Base-by-base conservation (phyloP, 2,797 vertebrate genomes). In the Bradypus variegatus region DNA sequence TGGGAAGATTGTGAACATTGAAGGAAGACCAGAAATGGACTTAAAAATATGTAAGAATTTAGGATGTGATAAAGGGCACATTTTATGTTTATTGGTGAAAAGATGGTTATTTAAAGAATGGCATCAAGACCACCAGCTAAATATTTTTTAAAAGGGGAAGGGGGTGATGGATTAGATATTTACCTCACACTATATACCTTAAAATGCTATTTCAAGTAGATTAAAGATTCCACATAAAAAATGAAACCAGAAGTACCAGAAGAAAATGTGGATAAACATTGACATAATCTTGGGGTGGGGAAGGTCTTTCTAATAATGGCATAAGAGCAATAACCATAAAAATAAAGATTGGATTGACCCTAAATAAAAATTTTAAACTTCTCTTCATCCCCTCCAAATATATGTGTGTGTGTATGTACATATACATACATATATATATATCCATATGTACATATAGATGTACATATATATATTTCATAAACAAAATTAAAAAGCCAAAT, bases 101-200 rank as follows among this genome's bases (percentile, higher is more conserved):
- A 89, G n/a, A 58, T 73, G 18, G 48, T 79, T 70, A 84, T 64
- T 89, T 78, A 84, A 64, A 77, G 50, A 83, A 84, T 53, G 2
- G 38, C 38, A 50, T 76, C 36, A 48, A 38, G 45, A 48, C 31
- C 76, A 82, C 48, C n/a, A 88, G 62, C 72, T 78, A 62, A 62
- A 23, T 72, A 79, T 89, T 89, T 50, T 50, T 12, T 12, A 50
- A 50, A 78, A 78, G 80, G 88, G 83, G 70, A 78, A 92, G 41
- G 33, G 55, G 55, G 55, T 55, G 55, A 58, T 48, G 75, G 76
- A 92, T 62, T 67, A 92, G 41, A 41, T 25, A 36, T 60, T 84
- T 72, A 72, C 64, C 36, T 92, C 86, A 84, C 84, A 77, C 16
- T 41, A 79, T 72, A 85, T 72, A 85, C n/a, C 70, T 89, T 64